Base-by-base conservation (phyloP, 2,113 vertebrate genomes). In the Dromas ardeola region DNA sequence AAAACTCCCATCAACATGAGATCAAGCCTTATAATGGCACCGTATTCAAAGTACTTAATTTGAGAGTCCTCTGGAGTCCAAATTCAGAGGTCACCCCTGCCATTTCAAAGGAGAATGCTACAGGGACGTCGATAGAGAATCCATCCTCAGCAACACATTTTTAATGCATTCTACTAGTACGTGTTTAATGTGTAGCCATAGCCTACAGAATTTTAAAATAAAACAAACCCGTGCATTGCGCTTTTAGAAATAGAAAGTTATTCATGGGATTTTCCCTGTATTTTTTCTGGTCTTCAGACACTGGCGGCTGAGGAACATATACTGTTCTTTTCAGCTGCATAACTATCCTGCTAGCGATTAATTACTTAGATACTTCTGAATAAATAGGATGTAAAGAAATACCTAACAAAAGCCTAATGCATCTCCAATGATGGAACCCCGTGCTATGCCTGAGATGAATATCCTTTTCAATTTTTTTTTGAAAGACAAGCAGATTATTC, bases 401-500 rank as follows among this genome's bases (percentile, higher is more conserved):
- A 55, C 71, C 93, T 81, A 82, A 89, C 86, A 86, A 95, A 95
- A 97, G 87, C 72, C 71, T 85, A 90, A 95, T 93, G 79, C 90
- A 93, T 94, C 81, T 88, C 58, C 82, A 72, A 22, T 74, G 59
- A 89, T 74, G 69, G 82, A 94, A 94, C 81, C 58, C 40, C 1
- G n/a, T 94, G 81, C 86, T 82, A 92, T 73, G 83, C 56, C 92
- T 95, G 88, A 88, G 65, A 88, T 95, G 81, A 95, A 91, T 96
- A 97, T 93, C 91, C 84, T 94, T 96, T 97, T 97, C 88, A 87
- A 81, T 95, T 73, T 95, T 96, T 97, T 97, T 97, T 97, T 97
- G 95, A 88, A 96, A 96, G 76, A 93, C 94, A 97, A 81, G 63
- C 85, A 95, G 97, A 98, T 97, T 96, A 97, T 98, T 97, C 96